Conservation (phyloP, 2,797 vertebrate genomes). For the Chelmon rostratus region DNA sequence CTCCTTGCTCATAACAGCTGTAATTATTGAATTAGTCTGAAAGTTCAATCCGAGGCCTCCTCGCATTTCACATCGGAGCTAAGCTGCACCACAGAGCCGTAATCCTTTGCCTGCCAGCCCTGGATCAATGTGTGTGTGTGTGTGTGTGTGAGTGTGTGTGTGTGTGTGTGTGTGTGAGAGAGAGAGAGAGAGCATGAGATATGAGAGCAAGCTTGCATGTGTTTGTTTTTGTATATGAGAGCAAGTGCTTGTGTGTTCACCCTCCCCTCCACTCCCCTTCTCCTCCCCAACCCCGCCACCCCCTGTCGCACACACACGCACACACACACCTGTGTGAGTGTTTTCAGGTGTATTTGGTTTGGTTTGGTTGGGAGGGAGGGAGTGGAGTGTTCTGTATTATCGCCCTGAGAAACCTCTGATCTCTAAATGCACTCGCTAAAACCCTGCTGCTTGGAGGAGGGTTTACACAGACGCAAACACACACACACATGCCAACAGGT, state of each 20-base stretch:
- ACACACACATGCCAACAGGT: conserved; percentile 70
- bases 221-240: conserved; percentile 70
- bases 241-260: conserved; percentile 62
- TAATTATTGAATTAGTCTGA: conserved; percentile 98
- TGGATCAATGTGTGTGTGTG: conserved; percentile 69
- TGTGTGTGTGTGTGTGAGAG: conserved; percentile 78
- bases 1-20: conserved; percentile 82
- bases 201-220: conserved; percentile 62
- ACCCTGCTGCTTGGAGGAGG: conserved; percentile 76
- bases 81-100: conserved; percentile 91
- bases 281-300: conserved; percentile 37
- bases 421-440: conserved; percentile 80
- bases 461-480: conserved; percentile 62
- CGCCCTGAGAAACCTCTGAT: conserved; percentile 79
- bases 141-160: conserved; percentile 66
- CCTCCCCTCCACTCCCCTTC: conserved; percentile 59
- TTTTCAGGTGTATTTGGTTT: conserved; percentile 84
- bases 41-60: conserved; percentile 92
- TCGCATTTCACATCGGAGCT: conserved; percentile 94
- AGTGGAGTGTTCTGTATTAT: conserved; percentile 78
- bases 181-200: conserved; percentile 55
- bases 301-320: conserved; percentile 33
- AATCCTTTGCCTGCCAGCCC: conserved; percentile 86
- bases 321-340: conserved; percentile 79
- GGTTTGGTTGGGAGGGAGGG: conserved; percentile 73